phyloP scores from a whole-genome alignment of 2,888 invertebrate species.

The Ypsolopha scabrella region DNA sequence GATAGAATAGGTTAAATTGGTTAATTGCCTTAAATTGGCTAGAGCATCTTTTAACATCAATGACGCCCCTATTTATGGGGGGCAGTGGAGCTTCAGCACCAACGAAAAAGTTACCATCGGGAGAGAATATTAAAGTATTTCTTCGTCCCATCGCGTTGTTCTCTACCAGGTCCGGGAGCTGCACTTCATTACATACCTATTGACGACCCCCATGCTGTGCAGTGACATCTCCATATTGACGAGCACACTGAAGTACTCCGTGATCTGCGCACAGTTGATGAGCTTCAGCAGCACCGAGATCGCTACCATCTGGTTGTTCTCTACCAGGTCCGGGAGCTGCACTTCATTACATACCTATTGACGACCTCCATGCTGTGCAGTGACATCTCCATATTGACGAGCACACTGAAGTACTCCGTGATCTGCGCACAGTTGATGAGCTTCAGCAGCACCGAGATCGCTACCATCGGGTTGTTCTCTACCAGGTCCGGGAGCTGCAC shows the following conservation, averaged over 20 bases:
- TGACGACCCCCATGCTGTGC: slow-evolving; percentile 99
- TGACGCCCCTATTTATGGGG: too few relatives aligned
- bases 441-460: slow-evolving; percentile 93
- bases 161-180: slow-evolving; percentile 95
- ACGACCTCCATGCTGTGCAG: slow-evolving; percentile 99
- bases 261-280: slow-evolving; percentile 94
- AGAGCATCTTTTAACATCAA: too few relatives aligned
- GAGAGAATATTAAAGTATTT: too few relatives aligned
- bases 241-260: slow-evolving; percentile 95
- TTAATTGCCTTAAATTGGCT: too few relatives aligned
- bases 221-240: slow-evolving; percentile 99
- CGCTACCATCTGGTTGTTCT: slow-evolving; percentile 96
- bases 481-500: slow-evolving; percentile 94
- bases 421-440: slow-evolving; percentile 95
- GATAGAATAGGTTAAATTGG: too few relatives aligned
- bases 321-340: slow-evolving; percentile 94
- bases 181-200: slow-evolving; percentile 81
- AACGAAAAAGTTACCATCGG: too few relatives aligned
- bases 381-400: slow-evolving; percentile 99
- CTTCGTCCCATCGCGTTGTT: slow-evolving; percentile 96
- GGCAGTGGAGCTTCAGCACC: too few relatives aligned
- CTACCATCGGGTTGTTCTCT: slow-evolving; percentile 96
- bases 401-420: slow-evolving; percentile 94
- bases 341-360: slow-evolving; percentile 84
- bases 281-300: slow-evolving; percentile 93